phyloP scores from a whole-genome alignment of 1,140 invertebrate species.

The Lepeophtheirus salmonis region DNA sequence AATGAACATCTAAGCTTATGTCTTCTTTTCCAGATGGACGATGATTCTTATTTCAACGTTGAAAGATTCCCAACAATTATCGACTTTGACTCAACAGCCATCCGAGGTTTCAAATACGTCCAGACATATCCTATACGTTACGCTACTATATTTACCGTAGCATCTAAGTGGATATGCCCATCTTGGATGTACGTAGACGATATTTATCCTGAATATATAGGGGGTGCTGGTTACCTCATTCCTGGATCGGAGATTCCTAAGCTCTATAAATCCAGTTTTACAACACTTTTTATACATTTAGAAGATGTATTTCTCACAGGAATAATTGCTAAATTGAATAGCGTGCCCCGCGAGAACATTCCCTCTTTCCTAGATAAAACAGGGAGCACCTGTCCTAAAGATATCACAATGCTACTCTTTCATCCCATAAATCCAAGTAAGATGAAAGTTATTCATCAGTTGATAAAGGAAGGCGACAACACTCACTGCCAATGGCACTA shows the following conservation, averaged over 20 bases:
- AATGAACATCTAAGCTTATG: neutral
- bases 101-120: neutral
- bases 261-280: conserved; percentile 21
- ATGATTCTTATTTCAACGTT: neutral
- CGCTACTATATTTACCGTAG: neutral
- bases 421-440: neutral
- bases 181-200: conserved; percentile 14
- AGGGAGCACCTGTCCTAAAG: neutral
- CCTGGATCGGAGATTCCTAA: conserved; percentile 20
- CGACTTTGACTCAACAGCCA: neutral
- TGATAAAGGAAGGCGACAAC: neutral
- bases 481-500: neutral
- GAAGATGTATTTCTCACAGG: conserved; percentile 33
- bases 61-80: neutral
- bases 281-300: conserved; percentile 27
- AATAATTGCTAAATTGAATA: conserved; percentile 4
- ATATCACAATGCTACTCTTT: neutral
- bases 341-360: neutral
- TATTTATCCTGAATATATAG: conserved; percentile 23
- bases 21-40: neutral
- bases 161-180: neutral
- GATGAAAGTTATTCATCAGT: neutral
- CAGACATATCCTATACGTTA: neutral
- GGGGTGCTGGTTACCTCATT: conserved; percentile 25
- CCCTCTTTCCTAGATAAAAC: neutral